A percentile compares a stretch with the other conserved stretches of the same genome.
These are phyloP conservation scores for Enteromius paludinosus DNA, from an alignment of 2,797 vertebrate genomes.

Conservation along the genomic window DNA sequence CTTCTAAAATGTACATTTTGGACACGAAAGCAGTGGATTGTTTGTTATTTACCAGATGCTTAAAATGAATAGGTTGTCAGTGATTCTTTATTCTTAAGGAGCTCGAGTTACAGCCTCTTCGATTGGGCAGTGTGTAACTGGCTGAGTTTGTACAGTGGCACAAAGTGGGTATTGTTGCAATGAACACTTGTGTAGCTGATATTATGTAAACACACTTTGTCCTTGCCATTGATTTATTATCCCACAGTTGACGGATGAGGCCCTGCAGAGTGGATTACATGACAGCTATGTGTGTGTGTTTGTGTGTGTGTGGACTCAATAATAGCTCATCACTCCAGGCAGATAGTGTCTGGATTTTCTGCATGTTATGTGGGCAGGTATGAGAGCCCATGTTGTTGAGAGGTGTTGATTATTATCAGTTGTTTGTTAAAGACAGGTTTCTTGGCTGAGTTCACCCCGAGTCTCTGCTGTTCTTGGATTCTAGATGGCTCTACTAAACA, in stretches of 20 bases:
- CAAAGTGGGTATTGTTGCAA: constrained; percentile 42
- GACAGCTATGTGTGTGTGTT: constrained; percentile 46
- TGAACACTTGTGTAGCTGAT: constrained; percentile 53
- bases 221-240: constrained; percentile 62
- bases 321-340: constrained; percentile 35
- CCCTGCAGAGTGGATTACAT: constrained; percentile 52
- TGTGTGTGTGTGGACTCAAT: constrained; percentile 34
- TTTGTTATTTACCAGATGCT: background rate
- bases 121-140: background rate
- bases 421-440: constrained; percentile 46
- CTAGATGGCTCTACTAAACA: constrained; percentile 14
- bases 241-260: constrained; percentile 52
- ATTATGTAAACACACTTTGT: constrained; percentile 60
- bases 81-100: background rate
- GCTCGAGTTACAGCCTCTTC: constrained; percentile 10
- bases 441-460: constrained; percentile 33
- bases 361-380: constrained; percentile 31
- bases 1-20: constrained; percentile 4
- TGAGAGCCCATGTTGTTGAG: constrained; percentile 31
- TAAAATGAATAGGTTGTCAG: constrained; percentile 12
- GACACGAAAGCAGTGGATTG: background rate
- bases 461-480: constrained; percentile 33
- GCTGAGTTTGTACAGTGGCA: constrained; percentile 19
- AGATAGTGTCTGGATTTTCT: constrained; percentile 13
- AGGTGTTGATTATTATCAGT: constrained; percentile 31